These are phyloP conservation scores for Falcaria lacertinaria DNA, from an alignment of 2,888 invertebrate species.

Conservation along the genomic window DNA sequence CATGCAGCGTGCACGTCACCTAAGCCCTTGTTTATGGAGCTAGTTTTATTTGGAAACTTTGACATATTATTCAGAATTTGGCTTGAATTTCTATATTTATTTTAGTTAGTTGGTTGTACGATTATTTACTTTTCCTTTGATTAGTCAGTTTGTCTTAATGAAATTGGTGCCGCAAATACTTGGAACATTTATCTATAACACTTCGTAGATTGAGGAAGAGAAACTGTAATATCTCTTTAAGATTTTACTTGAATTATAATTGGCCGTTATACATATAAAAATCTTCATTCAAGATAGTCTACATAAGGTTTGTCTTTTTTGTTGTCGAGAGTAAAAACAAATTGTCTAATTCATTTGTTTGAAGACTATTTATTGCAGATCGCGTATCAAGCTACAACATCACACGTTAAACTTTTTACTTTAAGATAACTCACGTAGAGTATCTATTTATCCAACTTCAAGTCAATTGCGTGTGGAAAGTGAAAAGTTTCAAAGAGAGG, in stretches of 20 bases:
- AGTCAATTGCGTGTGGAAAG: conserved; percentile 55
- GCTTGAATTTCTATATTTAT: neutral
- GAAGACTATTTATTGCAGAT: neutral
- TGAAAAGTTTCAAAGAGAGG: conserved; percentile 51
- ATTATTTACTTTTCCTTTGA: too few species aligned
- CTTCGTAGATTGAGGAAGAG: too few species aligned
- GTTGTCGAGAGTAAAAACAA: too few species aligned
- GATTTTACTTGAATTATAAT: too few species aligned
- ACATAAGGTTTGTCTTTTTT: too few species aligned
- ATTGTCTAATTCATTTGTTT: neutral
- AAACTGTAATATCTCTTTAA: too few species aligned
- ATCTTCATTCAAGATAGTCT: too few species aligned
- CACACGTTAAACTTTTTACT: neutral
- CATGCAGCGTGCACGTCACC: neutral
- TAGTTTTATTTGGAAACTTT: neutral
- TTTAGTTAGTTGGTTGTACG: neutral
- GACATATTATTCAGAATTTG: neutral
- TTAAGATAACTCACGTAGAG: conserved; percentile 23
- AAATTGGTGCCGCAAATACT: too few species aligned
- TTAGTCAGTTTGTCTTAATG: neutral
- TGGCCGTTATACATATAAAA: too few species aligned
- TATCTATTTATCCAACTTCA: conserved; percentile 34
- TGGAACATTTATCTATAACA: too few species aligned
- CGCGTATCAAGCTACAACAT: neutral
- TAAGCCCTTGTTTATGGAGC: neutral